Evolutionary conservation across 1,140 invertebrate species (phyloP).

Genomic region (Nomia melanderi): DNA sequence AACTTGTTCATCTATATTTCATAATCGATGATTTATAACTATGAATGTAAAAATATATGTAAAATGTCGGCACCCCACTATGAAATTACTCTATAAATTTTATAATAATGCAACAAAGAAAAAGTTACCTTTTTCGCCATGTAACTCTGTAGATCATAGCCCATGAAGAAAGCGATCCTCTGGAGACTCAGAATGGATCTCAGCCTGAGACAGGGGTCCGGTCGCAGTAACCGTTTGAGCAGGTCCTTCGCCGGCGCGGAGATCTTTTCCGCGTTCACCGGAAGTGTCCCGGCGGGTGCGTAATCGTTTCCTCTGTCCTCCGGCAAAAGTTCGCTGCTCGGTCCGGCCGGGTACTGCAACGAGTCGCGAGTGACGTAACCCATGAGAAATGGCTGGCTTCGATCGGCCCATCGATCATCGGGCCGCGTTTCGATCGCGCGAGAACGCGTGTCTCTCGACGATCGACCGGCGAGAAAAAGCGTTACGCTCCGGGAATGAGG

Average conservation of each 20-base stretch:
- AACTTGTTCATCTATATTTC: too few relatives aligned
- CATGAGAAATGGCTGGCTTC: not conserved
- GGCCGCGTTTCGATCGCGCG: not conserved
- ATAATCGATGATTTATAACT: too few relatives aligned
- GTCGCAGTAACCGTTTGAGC: slow-evolving; percentile 77
- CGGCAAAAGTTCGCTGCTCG: slow-evolving; percentile 33
- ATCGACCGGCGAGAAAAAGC: not conserved
- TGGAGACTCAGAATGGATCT: slow-evolving; percentile 76
- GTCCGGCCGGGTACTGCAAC: slow-evolving; percentile 56
- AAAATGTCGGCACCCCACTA: too few relatives aligned
- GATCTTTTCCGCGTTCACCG: slow-evolving; percentile 57
- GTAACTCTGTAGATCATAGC: slow-evolving; percentile 74
- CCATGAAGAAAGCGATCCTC: slow-evolving; percentile 80
- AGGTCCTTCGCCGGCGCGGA: slow-evolving; percentile 74
- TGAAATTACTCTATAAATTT: too few relatives aligned
- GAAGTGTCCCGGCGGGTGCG: slow-evolving; percentile 56
- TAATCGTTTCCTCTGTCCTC: slow-evolving; percentile 11
- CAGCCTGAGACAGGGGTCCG: slow-evolving; percentile 76
- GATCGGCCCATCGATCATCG: not conserved
- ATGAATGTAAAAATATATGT: too few relatives aligned
- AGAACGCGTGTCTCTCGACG: not conserved
- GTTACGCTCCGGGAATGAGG: not conserved
- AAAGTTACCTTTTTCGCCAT: slow-evolving; percentile 69
- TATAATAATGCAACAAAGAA: not conserved
- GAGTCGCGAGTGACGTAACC: not conserved